Percentiles rank a stretch among this genome's conserved stretches.
Conservation (phyloP, 2,113 vertebrate species). For the Myotis lucifugus region DNA sequence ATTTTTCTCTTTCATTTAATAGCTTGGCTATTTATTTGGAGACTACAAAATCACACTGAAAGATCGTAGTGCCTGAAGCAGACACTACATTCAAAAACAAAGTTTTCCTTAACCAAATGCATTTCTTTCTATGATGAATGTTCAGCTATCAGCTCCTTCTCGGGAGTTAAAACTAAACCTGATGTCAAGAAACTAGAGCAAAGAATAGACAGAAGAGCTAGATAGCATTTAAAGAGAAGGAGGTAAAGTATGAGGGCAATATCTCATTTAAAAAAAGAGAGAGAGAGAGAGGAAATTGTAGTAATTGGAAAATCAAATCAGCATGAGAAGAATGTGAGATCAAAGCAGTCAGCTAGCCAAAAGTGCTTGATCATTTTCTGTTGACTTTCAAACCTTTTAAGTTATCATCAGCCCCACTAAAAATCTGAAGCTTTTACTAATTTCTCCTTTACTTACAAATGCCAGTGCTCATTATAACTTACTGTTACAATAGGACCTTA, state of each 20-base stretch:
- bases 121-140: constrained; percentile 52
- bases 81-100: constrained; percentile 41
- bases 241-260: constrained; percentile 49
- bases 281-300: not conserved
- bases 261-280: constrained; percentile 22
- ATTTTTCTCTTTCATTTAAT: constrained; percentile 52
- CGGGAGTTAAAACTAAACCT: constrained; percentile 66
- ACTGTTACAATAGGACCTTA: constrained; percentile 56
- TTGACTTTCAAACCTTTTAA: not conserved
- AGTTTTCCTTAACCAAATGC: constrained; percentile 43
- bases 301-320: not conserved
- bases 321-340: constrained; percentile 22
- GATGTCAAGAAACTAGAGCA: constrained; percentile 47
- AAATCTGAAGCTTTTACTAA: constrained; percentile 43
- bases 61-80: constrained; percentile 20
- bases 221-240: not conserved
- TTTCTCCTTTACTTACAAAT: constrained; percentile 49
- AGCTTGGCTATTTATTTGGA: constrained; percentile 62
- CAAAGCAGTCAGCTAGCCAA: not conserved
- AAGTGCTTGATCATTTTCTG: not conserved
- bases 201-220: constrained; percentile 1
- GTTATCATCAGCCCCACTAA: fast-evolving
- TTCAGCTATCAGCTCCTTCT: constrained; percentile 9
- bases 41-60: constrained; percentile 55
- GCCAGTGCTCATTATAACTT: constrained; percentile 56